Conservation (phyloP, 2,888 invertebrate species). For the Polietes domitor region DNA sequence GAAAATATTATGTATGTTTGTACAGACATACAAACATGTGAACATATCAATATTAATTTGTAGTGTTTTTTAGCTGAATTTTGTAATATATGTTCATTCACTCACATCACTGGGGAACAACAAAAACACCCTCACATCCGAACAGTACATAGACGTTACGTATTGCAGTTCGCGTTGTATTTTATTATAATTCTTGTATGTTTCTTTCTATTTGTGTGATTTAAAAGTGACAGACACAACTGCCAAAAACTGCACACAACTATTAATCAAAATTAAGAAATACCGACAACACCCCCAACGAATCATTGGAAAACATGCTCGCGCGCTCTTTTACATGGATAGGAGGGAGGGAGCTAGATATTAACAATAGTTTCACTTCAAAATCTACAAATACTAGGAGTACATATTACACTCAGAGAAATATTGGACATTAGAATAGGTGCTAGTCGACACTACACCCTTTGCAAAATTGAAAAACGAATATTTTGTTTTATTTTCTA, state of each 20-base stretch:
- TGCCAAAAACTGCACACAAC: constrained; percentile 69
- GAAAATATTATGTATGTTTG: too few species aligned
- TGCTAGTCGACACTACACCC: too few species aligned
- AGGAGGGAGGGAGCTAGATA: neutral
- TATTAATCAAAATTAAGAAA: constrained; percentile 70
- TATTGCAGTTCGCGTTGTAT: neutral
- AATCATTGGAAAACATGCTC: neutral
- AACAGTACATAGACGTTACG: neutral
- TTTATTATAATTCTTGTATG: constrained; percentile 8
- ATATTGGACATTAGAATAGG: too few species aligned
- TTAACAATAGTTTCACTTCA: neutral
- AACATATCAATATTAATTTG: constrained; percentile 53
- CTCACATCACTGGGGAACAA: neutral
- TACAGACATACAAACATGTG: too few species aligned
- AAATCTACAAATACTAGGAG: neutral
- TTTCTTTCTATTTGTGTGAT: neutral
- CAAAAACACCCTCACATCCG: constrained; percentile 8
- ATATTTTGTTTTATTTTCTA: too few species aligned
- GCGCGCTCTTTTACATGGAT: neutral
- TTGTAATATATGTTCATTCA: too few species aligned
- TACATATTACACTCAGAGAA: too few species aligned
- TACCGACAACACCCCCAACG: neutral
- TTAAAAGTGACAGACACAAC: constrained; percentile 66
- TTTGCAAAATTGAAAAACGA: too few species aligned
- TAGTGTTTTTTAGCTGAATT: constrained; percentile 6